Conservation (phyloP, 2,888 invertebrate species). For the Physocephala rufipes region DNA sequence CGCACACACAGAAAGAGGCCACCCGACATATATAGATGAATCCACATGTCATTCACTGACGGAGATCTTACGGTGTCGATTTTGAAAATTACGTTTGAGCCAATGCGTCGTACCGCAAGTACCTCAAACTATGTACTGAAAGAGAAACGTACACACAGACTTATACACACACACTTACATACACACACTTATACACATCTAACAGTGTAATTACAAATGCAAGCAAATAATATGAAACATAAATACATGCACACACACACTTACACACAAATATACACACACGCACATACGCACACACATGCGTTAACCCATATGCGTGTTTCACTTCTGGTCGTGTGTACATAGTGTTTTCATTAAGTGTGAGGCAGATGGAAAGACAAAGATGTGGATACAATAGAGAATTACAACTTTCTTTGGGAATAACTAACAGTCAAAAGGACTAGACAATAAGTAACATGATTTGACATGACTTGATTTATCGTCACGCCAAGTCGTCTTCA, state of each 20-base stretch:
- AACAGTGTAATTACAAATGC: conserved; percentile 24
- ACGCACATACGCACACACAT: conserved; percentile 20
- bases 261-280: conserved; percentile 14
- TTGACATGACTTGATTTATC: neutral
- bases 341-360: neutral
- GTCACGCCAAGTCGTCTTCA: neutral
- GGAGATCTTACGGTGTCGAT: conserved; percentile 11
- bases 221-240: conserved; percentile 36
- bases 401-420: neutral
- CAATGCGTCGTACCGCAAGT: conserved; percentile 17
- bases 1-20: neutral
- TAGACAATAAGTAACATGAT: neutral
- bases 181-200: neutral
- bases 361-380: conserved; percentile 5
- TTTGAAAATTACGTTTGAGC: conserved; percentile 31
- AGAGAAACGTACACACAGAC: neutral
- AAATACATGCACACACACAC: conserved; percentile 21
- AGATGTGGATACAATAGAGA: conserved; percentile 17
- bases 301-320: neutral
- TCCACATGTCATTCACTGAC: too few species aligned
- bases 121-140: too few species aligned
- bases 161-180: neutral
- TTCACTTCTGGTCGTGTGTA: neutral
- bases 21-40: neutral
- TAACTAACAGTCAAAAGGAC: neutral